Evolutionary conservation across 1,140 invertebrate genomes (phyloP).

Genomic region (Bathynomus jamesi): DNA sequence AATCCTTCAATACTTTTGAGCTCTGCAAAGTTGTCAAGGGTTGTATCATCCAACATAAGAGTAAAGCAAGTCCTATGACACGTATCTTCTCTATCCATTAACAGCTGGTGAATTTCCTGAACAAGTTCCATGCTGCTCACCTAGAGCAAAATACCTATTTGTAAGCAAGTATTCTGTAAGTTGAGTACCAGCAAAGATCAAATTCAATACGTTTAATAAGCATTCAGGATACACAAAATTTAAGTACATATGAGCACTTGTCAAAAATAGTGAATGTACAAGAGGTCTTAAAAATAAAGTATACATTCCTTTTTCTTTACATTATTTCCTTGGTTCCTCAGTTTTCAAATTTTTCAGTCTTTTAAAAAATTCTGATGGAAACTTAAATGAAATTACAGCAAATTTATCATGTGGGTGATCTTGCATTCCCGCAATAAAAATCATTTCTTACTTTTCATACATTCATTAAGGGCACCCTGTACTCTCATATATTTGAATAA

Average conservation of each 20-base stretch:
- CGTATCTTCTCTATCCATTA: slow-evolving; percentile 96
- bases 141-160: slow-evolving; percentile 46
- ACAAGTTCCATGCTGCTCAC: slow-evolving; percentile 92
- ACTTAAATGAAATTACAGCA: background rate
- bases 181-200: background rate
- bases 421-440: too few species aligned
- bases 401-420: background rate
- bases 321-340: background rate
- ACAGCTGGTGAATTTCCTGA: slow-evolving; percentile 94
- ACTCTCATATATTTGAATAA: too few species aligned
- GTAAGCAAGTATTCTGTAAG: background rate
- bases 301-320: too few species aligned
- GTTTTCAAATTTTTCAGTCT: background rate
- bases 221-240: background rate
- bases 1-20: slow-evolving; percentile 91
- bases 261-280: background rate
- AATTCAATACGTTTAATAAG: background rate
- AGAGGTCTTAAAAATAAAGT: background rate
- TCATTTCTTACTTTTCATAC: too few species aligned
- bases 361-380: background rate
- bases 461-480: too few species aligned
- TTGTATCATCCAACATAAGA: slow-evolving; percentile 84
- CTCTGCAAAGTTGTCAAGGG: slow-evolving; percentile 95
- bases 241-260: background rate
- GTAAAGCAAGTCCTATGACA: slow-evolving; percentile 97